Evolutionary conservation across 2,797 vertebrate species (phyloP), one percentile per base, ranked within the genome.

Genomic region (Benthosema pterotum): DNA sequence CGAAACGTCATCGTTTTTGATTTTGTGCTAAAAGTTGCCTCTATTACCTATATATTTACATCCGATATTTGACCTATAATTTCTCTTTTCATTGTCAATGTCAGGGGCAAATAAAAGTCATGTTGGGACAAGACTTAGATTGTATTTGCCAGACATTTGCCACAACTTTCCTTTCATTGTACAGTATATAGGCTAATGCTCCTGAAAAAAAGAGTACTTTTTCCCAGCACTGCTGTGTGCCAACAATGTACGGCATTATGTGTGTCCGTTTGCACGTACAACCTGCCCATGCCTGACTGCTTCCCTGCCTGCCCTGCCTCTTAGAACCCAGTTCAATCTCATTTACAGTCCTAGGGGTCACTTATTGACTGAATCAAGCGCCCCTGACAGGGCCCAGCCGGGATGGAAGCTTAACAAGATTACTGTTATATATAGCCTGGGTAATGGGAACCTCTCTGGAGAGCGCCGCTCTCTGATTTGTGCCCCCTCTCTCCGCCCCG

Each of bases 351-450:
- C 65, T 52, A 74, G 60, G 77, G 87, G 79, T 89, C 83, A 85
- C 85, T 88, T 87, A 89, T 86, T 83, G 85, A 90, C 88, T 74
- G 71, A 74, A 80, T 72, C 78, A 78, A 82, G 57, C 69, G 70
- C 52, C 13, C 54, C 69, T 78, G 83, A 81, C 77, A 71, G 74
- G 52, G 48, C 71, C 72, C 67, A 69, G 84, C 69, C 79, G 25
- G 87, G 81, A 82, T 75, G 86, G 83, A 75, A 47, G 87, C 84
- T 87, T 90, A 88, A 89, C 84, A 73, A 89, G 85, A 90, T 92
- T 86, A 89, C 76, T 74, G 86, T 87, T 86, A 84, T 85, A 89
- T 88, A 89, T 87, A 87, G 88, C 78, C 69, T 71, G 76, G 47
- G 83, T 89, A 88, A 89, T 87, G 82, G 87, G 79, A 80, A 62